phyloP scores from a whole-genome alignment of 92 coral and sea anemone genomes.

The Phymanthus crucifer region DNA sequence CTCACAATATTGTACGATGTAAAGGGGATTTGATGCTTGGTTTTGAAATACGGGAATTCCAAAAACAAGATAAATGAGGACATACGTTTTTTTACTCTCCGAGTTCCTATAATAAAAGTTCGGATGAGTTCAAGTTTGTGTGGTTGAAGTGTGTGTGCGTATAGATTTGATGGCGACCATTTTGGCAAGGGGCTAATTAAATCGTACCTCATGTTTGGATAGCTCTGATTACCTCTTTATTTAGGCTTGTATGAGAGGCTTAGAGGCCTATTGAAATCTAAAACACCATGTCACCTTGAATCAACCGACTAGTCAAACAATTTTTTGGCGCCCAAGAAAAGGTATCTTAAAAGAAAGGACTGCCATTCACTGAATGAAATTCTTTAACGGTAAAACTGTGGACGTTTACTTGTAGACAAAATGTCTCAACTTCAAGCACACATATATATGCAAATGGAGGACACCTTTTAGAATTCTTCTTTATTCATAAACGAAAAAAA shows the following conservation, averaged over 20 bases:
- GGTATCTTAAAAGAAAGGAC: not conserved
- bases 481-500: not conserved
- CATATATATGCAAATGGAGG: not conserved
- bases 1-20: not conserved
- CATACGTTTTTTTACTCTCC: too few relatives aligned
- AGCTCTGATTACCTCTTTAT: slow-evolving; percentile 42
- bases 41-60: too few relatives aligned
- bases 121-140: not conserved
- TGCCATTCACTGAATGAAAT: not conserved
- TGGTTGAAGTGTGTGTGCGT: not conserved
- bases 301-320: not conserved
- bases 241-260: slow-evolving; percentile 33
- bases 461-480: not conserved
- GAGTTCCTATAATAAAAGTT: too few relatives aligned
- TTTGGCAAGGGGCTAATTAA: slow-evolving; percentile 40
- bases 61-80: not conserved
- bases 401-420: not conserved
- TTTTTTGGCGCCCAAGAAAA: not conserved
- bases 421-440: not conserved
- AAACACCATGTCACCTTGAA: slow-evolving; percentile 33
- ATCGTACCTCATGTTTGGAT: slow-evolving; percentile 31
- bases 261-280: slow-evolving; percentile 31
- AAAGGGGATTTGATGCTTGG: too few relatives aligned
- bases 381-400: not conserved
- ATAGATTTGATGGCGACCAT: not conserved